Percentiles rank a stretch among this genome's conserved stretches.
These are phyloP conservation scores for Arnoldichthys spilopterus DNA, from an alignment of 2,797 vertebrate genomes.

Conservation along the genomic window DNA sequence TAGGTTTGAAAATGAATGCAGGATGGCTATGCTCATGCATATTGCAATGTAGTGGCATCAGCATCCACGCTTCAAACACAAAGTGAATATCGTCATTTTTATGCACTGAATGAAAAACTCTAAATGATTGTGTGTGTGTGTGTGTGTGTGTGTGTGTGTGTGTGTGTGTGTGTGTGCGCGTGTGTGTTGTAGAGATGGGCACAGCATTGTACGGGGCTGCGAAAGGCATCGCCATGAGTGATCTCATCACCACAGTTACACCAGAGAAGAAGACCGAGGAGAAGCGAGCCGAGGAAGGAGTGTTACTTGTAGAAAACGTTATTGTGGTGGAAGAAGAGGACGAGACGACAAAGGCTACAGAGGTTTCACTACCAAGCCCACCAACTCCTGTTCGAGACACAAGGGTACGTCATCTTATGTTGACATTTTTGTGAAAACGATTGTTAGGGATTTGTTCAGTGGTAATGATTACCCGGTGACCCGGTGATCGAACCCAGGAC, in stretches of 20 bases:
- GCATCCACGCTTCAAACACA: constrained; percentile 60
- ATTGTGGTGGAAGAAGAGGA: constrained; percentile 77
- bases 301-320: constrained; percentile 78
- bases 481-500: too few relatives aligned
- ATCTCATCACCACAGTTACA: constrained; percentile 92
- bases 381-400: constrained; percentile 82
- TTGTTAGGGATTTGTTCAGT: too few relatives aligned
- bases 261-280: constrained; percentile 90
- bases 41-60: constrained; percentile 50
- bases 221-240: constrained; percentile 90
- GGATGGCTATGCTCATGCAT: constrained; percentile 41
- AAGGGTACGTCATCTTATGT: constrained; percentile 80
- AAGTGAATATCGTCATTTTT: constrained; percentile 80
- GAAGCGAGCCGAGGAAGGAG: constrained; percentile 74
- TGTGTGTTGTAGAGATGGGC: constrained; percentile 86
- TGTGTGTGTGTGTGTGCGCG: constrained; percentile 38
- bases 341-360: constrained; percentile 73
- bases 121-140: constrained; percentile 78
- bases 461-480: too few relatives aligned
- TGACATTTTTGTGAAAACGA: background rate
- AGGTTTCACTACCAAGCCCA: constrained; percentile 78
- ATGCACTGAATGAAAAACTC: constrained; percentile 86
- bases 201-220: constrained; percentile 88
- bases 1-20: constrained; percentile 39
- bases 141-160: constrained; percentile 37